Percentiles rank a stretch among this genome's conserved stretches.
Conservation (phyloP, 2,113 vertebrate genomes). For the Eonycteris spelaea region DNA sequence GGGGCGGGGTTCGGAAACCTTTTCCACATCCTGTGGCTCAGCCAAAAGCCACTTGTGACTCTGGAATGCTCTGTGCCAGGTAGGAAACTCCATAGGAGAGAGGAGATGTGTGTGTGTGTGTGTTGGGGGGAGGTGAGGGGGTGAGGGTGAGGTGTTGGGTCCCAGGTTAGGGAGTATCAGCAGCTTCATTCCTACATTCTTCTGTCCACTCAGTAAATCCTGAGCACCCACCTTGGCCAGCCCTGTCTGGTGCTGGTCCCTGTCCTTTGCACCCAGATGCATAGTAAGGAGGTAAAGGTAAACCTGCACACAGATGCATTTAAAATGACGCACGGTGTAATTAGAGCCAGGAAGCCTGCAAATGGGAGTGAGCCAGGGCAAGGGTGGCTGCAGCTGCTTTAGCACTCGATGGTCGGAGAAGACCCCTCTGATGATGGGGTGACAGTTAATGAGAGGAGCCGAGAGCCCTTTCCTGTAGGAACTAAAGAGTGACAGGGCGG, state of each 20-base stretch:
- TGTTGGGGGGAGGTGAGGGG: background rate
- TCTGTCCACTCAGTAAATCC: background rate
- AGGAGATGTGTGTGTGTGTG: background rate
- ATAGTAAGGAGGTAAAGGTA: background rate
- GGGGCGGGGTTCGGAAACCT: background rate
- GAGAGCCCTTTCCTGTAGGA: background rate
- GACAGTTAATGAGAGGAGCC: background rate
- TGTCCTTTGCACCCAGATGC: background rate
- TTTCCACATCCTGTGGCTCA: background rate
- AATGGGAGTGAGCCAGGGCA: background rate
- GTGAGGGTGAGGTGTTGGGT: background rate
- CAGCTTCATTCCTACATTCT: background rate
- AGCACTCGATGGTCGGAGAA: background rate
- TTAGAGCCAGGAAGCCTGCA: background rate
- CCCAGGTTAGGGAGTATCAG: background rate
- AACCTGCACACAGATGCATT: accelerated
- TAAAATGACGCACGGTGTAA: accelerated
- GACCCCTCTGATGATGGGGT: background rate
- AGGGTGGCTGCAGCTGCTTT: background rate
- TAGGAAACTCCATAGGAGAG: background rate
- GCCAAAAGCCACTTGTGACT: background rate
- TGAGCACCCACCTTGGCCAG: background rate
- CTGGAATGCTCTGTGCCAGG: background rate
- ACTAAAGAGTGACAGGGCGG: background rate
- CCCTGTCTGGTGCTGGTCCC: background rate